These are phyloP conservation scores for Periophthalmus magnuspinnatus DNA, from an alignment of 2,797 vertebrate species.

Conservation along the genomic window DNA sequence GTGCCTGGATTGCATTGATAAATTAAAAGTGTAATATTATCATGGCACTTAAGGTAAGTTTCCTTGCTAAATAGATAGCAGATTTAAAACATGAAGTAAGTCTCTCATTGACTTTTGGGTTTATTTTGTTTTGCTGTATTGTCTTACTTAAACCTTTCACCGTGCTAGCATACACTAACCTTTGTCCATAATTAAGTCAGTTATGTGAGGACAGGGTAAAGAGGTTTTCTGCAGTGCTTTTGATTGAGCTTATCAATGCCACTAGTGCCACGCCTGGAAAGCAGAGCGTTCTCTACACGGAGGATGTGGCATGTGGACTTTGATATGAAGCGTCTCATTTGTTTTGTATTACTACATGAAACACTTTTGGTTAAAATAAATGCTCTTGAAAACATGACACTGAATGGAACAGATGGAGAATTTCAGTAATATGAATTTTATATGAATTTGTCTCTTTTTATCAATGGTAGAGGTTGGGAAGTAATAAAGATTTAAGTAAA, in stretches of 20 bases:
- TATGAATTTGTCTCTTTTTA: too few relatives aligned
- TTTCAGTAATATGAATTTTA: too few relatives aligned
- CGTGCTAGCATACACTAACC: neutral
- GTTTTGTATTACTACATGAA: too few relatives aligned
- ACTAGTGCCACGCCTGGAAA: neutral
- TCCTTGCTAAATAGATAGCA: neutral
- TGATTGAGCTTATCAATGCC: neutral
- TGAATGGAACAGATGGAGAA: too few relatives aligned
- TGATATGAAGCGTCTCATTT: too few relatives aligned
- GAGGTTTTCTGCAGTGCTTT: neutral
- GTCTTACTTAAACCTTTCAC: neutral
- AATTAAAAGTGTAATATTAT: too few relatives aligned
- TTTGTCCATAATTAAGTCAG: constrained; percentile 4
- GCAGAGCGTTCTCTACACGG: neutral
- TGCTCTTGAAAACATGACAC: too few relatives aligned
- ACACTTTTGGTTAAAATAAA: too few relatives aligned
- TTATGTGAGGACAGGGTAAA: neutral
- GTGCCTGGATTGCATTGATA: neutral
- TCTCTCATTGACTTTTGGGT: neutral
- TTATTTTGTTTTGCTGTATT: neutral
- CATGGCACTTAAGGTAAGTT: neutral
- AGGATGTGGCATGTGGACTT: neutral
- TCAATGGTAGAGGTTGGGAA: too few relatives aligned
- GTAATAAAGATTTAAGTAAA: too few relatives aligned
- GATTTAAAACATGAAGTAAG: too few relatives aligned